phyloP scores from a whole-genome alignment of 2,113 vertebrate species.

The zebrafish (Danio rerio) region DNA sequence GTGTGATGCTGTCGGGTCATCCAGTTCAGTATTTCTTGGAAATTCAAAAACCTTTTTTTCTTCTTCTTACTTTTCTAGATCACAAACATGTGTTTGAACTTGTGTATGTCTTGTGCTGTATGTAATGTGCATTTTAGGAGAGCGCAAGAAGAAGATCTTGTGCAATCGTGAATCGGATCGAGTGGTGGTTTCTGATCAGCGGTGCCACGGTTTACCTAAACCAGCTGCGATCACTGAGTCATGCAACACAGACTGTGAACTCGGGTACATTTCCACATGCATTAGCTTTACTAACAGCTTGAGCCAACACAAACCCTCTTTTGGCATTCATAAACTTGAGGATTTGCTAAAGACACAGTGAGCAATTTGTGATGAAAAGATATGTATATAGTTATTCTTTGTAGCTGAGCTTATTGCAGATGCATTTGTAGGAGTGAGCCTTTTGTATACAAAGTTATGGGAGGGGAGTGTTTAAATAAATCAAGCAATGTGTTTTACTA shows the following conservation, averaged over 20 bases:
- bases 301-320: no score
- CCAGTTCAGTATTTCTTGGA: slow-evolving; percentile 17
- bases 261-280: slow-evolving; percentile 79
- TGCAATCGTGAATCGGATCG: slow-evolving; percentile 92
- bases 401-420: no score
- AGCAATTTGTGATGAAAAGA: no score
- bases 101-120: slow-evolving; percentile 8
- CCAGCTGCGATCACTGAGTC: slow-evolving; percentile 84
- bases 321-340: no score
- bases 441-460: no score
- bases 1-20: slow-evolving; percentile 12
- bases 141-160: slow-evolving; percentile 86
- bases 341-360: no score
- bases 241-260: slow-evolving; percentile 91
- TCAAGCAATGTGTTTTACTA: no score
- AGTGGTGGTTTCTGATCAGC: slow-evolving; percentile 93
- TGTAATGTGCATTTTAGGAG: slow-evolving; percentile 74
- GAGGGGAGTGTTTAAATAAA: no score
- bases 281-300: neutral
- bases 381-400: no score
- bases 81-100: slow-evolving; percentile 14
- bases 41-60: neutral
- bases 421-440: no score
- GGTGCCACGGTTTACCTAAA: slow-evolving; percentile 84
- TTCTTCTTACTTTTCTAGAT: slow-evolving; percentile 15